Evolutionary conservation across 2,113 vertebrate species (phyloP).

Genomic region (Nothoprocta perdicaria): DNA sequence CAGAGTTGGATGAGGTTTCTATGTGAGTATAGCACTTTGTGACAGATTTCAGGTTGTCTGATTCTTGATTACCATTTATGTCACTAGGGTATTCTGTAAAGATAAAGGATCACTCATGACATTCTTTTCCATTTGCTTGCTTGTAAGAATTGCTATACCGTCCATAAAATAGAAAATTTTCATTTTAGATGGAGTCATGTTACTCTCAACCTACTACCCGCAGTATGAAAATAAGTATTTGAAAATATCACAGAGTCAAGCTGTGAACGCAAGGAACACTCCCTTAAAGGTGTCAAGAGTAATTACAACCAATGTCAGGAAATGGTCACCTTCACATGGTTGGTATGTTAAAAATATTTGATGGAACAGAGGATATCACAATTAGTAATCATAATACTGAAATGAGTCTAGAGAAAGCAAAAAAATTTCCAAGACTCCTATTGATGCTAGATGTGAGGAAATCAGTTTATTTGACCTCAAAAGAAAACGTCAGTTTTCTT

Average conservation of each 20-base stretch:
- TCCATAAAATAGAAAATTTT: background rate
- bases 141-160: background rate
- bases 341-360: background rate
- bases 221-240: background rate
- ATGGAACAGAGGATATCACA: background rate
- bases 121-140: background rate
- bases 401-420: background rate
- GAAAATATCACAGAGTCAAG: background rate
- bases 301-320: background rate
- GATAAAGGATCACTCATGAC: background rate
- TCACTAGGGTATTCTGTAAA: conserved; percentile 81
- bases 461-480: background rate
- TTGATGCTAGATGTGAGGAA: background rate
- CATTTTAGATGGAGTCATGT: background rate
- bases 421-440: background rate
- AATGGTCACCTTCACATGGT: background rate
- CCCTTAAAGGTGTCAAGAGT: background rate
- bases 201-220: background rate
- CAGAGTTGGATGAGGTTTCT: conserved; percentile 91
- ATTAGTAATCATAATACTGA: background rate
- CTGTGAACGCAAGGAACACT: background rate
- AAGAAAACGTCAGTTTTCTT: background rate
- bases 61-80: conserved; percentile 85
- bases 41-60: conserved; percentile 89
- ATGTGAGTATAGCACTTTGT: conserved; percentile 93